Base-by-base conservation (phyloP, 2,888 invertebrate genomes). In the Helleia helle region DNA sequence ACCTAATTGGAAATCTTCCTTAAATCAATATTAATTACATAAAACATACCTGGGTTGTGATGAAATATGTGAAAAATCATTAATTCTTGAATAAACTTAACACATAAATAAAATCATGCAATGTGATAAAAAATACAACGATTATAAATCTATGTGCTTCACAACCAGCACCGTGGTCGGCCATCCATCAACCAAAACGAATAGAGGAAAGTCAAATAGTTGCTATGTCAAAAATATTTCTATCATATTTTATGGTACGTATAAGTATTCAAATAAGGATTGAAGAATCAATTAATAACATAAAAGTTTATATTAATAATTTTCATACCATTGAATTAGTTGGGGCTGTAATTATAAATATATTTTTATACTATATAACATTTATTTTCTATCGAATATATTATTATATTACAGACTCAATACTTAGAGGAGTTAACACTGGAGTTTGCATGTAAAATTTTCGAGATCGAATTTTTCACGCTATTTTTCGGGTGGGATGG, bases 1-100 rank as follows among this genome's bases (percentile, higher is more conserved):
- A 60, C 68, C 62, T 62, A 66, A 70, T 65, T 69, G 73, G 68
- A 66, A 71, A 64, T 65, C 58, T 63, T 59, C 71, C 63, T 66
- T 72, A 59, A 59, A 51, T 57, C 55, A 44, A 51, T 17, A 17
- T 11, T 31, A 22, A 31, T 40, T 40, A 40, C 11, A 25, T 15
- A 25, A 40, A 40, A 26, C 40, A n/a, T 40, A 40, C 40, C 40
- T 40, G 31, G 12, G 30, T 31, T 25, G 25, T n/a, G 40, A 31
- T 11, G 25, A 26, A 26, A 17, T 38, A 30, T 36, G 27, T 41
- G 55, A 41, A 37, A 31, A 30, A 42, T 39, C 43, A 47, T 47
- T 45, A 36, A 39, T 29, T 43, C 26, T 47, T 42, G 14, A 14
- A 14, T 31, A 26, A 30, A 43, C 53, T 62, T 58, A 49, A 54